These are phyloP conservation scores for Dicycla oo DNA, from an alignment of 2,888 invertebrate species.

Conservation along the genomic window DNA sequence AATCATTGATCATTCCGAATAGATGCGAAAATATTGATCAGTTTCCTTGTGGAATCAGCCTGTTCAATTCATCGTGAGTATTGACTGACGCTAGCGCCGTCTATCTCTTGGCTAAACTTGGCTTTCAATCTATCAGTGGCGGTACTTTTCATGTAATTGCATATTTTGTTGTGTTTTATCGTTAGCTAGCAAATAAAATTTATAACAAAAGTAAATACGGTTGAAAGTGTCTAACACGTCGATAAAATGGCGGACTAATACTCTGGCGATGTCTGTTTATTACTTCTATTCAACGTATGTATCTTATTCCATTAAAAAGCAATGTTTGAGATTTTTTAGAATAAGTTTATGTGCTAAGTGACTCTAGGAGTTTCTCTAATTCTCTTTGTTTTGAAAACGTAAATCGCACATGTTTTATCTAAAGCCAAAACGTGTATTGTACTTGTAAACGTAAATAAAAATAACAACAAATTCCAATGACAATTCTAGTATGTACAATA, in stretches of 20 bases:
- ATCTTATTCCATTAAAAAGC: constrained; percentile 1
- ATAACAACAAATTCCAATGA: constrained; percentile 22
- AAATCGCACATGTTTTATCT: not conserved
- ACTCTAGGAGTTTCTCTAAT: not conserved
- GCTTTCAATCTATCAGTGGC: constrained; percentile 76
- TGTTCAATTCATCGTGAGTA: constrained; percentile 50
- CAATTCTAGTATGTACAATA: not conserved
- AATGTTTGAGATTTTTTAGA: not conserved
- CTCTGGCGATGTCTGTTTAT: constrained; percentile 13
- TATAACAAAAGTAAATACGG: not conserved
- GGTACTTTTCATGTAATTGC: constrained; percentile 75
- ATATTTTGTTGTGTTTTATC: constrained; percentile 47
- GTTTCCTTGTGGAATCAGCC: constrained; percentile 51
- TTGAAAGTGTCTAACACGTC: constrained; percentile 51
- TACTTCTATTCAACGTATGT: constrained; percentile 5
- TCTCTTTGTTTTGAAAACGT: not conserved
- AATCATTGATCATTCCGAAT: constrained; percentile 32
- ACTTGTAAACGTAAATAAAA: constrained; percentile 41
- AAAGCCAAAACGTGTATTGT: not conserved
- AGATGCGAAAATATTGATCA: constrained; percentile 54
- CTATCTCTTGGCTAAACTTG: constrained; percentile 69
- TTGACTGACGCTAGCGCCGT: constrained; percentile 86
- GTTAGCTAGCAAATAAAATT: constrained; percentile 5
- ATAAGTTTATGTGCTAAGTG: not conserved
- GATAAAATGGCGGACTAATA: constrained; percentile 68